Evolutionary conservation across 2,113 vertebrate species (phyloP).

Genomic region (Calidris pygmaea): DNA sequence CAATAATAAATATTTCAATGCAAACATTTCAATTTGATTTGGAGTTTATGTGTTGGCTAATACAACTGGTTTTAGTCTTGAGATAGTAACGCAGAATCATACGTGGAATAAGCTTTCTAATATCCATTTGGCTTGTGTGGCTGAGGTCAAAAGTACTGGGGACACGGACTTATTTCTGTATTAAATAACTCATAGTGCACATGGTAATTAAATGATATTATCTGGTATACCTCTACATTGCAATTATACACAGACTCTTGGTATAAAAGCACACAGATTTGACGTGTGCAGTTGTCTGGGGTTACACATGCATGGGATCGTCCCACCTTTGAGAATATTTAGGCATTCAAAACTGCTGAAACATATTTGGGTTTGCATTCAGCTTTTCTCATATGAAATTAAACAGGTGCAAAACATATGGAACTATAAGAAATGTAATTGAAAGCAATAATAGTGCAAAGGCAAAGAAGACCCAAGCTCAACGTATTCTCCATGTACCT

Average conservation of each 20-base stretch:
- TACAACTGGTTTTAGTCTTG: not conserved
- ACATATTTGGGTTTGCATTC: not conserved
- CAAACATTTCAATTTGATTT: not conserved
- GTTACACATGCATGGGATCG: not conserved
- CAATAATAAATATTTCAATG: not conserved
- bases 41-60: not conserved
- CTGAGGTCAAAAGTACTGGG: not conserved
- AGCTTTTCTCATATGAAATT: not conserved
- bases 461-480: not conserved
- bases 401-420: not conserved
- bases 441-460: not conserved
- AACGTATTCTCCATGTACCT: accelerated
- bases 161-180: not conserved
- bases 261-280: not conserved
- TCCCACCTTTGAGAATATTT: not conserved
- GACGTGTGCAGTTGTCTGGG: not conserved
- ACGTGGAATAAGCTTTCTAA: not conserved
- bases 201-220: not conserved
- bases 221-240: not conserved
- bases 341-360: not conserved
- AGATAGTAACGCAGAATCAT: not conserved
- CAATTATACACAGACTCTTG: not conserved
- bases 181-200: not conserved
- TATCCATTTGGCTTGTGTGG: not conserved
- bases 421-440: accelerated